These are phyloP conservation scores for Cephus pulcher DNA, from an alignment of 2,888 invertebrate genomes.

Conservation along the genomic window DNA sequence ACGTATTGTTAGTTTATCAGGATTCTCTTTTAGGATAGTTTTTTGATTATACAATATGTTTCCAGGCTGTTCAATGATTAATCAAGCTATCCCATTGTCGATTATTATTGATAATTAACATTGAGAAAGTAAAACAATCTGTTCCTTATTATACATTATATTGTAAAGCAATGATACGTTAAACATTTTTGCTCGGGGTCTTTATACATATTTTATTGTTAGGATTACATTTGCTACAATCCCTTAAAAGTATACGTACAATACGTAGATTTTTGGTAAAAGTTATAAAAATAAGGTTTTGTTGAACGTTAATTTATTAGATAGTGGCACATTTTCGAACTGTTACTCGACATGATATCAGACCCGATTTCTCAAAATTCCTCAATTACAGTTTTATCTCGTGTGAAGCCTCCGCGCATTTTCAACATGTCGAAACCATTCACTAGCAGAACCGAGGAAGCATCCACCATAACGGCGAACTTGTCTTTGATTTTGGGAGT, in stretches of 20 bases:
- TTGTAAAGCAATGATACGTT: not conserved
- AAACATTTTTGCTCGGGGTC: not conserved
- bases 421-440: too few species aligned
- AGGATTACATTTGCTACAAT: not conserved
- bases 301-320: too few species aligned
- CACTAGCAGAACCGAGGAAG: too few species aligned
- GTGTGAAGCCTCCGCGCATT: too few species aligned
- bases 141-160: not conserved
- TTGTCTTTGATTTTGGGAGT: too few species aligned
- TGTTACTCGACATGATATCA: too few species aligned
- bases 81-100: not conserved
- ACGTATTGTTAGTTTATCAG: not conserved
- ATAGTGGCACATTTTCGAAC: too few species aligned
- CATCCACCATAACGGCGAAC: too few species aligned
- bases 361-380: too few species aligned
- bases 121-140: not conserved
- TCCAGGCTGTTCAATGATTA: not conserved
- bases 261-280: not conserved
- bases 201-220: not conserved
- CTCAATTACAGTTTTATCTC: too few species aligned
- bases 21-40: not conserved
- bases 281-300: not conserved
- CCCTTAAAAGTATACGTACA: not conserved
- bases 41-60: not conserved
- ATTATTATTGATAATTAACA: not conserved